phyloP scores from a whole-genome alignment of 2,113 vertebrate genomes.

The Erpornis zantholeuca region DNA sequence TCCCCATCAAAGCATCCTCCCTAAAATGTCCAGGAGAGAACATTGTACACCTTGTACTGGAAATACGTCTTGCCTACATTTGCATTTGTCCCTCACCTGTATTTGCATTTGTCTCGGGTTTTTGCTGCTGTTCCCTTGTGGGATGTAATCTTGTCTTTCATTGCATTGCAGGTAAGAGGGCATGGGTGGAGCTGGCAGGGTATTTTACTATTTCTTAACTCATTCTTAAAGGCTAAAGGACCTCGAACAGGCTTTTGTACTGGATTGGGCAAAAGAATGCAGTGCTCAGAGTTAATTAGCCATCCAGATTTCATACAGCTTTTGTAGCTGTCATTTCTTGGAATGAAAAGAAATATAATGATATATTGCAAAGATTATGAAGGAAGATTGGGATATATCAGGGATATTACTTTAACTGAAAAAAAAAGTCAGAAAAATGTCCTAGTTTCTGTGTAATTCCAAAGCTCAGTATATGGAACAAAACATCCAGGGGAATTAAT shows the following conservation, averaged over 20 bases:
- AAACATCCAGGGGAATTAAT: constrained; percentile 57
- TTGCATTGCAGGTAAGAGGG: background rate
- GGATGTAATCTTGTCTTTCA: background rate
- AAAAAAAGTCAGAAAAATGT: constrained; percentile 16
- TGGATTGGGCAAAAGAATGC: background rate
- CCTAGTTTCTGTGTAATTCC: constrained; percentile 42
- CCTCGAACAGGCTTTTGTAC: background rate
- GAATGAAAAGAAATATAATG: constrained; percentile 2
- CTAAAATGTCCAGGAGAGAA: background rate
- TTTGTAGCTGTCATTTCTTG: background rate
- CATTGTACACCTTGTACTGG: background rate
- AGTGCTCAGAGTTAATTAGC: constrained; percentile 10
- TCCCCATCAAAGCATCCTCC: background rate
- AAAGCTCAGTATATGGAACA: constrained; percentile 36
- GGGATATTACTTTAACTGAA: constrained; percentile 36
- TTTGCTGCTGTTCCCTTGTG: background rate
- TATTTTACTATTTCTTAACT: background rate
- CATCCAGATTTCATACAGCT: background rate
- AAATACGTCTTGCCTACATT: background rate
- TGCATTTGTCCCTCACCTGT: background rate
- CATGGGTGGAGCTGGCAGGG: background rate
- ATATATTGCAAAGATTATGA: constrained; percentile 38
- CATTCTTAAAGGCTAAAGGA: background rate
- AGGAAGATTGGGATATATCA: background rate
- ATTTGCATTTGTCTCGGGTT: background rate